Evolutionary conservation across 2,888 invertebrate species (phyloP), one percentile per base, ranked within the genome.

Genomic region (Drosophila rellima): DNA sequence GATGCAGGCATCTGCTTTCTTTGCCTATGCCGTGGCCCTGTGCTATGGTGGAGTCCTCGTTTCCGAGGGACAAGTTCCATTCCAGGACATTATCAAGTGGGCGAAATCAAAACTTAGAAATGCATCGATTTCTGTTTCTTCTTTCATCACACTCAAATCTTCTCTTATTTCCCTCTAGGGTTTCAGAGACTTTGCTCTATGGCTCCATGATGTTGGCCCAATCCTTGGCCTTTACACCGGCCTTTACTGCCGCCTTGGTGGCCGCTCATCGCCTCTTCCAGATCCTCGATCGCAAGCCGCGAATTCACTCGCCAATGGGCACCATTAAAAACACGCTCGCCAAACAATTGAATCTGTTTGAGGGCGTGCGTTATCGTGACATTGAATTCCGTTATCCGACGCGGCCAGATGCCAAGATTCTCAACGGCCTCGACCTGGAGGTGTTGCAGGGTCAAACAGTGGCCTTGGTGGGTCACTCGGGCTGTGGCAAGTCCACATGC

Each of bases 301-400:
- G 92, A 57, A 94, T 95, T 13, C 80, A 87, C 23, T 94, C 94
- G 57, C 94, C 95, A 0, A 78, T 81, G 55, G 80, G 86, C 29
- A 88, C 87, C 4, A 83, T 90, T 8, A 90, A 80, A 52, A 91
- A 90, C 20, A 87, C 87, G 0, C 65, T 91, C 20, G 90, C 89
- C 17, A 92, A 88, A 57, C 91, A 89, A 39, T 44, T 91, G 31
- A 91, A 91, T 80, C 83, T 91, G 3, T 89, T 90, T 23, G 91
- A 92, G 52, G 92, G 92, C 8, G 89, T 92, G 0, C 90, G 94
- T 39, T 96, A 96, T 92, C 93, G 94, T 39, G 94, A 95, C 82
- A 93, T 97, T 0, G 94, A 94, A 74, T 98, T 98, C 93, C 94
- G 95, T 29, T 98, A 98, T 92, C 97, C 98, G 1, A 96, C 96